Evolutionary conservation across 2,888 invertebrate genomes (phyloP).

Genomic region (Drosophila mettleri): DNA sequence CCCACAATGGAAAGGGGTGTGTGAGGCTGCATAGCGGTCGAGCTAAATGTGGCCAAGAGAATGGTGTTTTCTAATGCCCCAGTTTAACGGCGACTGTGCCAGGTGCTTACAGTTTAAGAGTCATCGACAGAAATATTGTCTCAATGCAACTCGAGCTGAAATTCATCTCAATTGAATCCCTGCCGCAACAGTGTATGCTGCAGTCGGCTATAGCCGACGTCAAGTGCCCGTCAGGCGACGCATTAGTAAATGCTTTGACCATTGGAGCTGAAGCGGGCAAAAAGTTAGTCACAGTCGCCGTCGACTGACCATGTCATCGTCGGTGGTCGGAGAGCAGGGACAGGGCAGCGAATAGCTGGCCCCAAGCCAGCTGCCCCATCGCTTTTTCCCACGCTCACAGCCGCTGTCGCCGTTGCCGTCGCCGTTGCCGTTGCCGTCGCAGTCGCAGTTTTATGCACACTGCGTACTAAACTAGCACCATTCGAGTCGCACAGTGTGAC

Average conservation of each 20-base stretch:
- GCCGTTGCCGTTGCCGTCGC: constrained; percentile 28
- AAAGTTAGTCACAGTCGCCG: constrained; percentile 13
- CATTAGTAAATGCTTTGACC: constrained; percentile 63
- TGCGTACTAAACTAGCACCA: constrained; percentile 62
- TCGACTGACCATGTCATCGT: constrained; percentile 32
- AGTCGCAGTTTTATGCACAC: constrained; percentile 59
- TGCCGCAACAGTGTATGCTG: neutral
- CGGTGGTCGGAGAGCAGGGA: constrained; percentile 37
- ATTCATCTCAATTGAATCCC: too few species aligned
- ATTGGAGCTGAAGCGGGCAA: constrained; percentile 39
- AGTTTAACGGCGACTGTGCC: neutral
- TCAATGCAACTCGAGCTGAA: too few species aligned
- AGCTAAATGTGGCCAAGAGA: neutral
- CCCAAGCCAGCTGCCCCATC: constrained; percentile 38
- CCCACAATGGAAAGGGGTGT: neutral
- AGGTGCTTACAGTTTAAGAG: neutral
- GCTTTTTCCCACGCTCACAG: constrained; percentile 70
- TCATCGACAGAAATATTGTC: too few species aligned
- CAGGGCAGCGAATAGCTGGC: constrained; percentile 23
- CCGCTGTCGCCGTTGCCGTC: constrained; percentile 21
- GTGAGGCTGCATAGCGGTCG: neutral
- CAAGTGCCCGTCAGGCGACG: constrained; percentile 40
- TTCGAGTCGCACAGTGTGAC: constrained; percentile 48
- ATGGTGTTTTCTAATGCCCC: neutral
- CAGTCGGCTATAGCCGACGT: neutral